A percentile compares a stretch with the other conserved stretches of the same genome.
Conservation (phyloP, 2,888 invertebrate genomes). For the Folsomia candida region DNA sequence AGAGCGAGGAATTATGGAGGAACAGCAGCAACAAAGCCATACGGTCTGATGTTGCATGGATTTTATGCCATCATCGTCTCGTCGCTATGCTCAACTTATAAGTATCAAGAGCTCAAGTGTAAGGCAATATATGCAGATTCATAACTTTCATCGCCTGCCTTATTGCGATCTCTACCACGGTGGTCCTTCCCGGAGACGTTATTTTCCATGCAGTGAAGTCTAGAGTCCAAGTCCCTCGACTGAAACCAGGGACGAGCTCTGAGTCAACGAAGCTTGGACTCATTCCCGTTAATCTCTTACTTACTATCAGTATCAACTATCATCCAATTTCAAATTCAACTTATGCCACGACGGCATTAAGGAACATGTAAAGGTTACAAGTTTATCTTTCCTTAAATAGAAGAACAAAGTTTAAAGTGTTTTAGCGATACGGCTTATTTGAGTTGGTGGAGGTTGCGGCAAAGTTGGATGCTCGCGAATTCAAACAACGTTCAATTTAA, state of each 20-base stretch:
- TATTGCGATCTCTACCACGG: background rate
- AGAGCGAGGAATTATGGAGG: background rate
- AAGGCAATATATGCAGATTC: background rate
- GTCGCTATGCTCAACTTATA: too few relatives aligned
- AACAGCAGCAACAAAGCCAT: too few relatives aligned
- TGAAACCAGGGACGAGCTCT: too few relatives aligned
- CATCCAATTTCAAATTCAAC: constrained; percentile 6
- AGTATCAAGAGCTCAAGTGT: background rate
- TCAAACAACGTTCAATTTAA: background rate
- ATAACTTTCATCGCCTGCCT: background rate
- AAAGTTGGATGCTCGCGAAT: background rate
- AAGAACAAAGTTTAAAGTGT: constrained; percentile 1
- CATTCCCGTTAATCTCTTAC: constrained; percentile 8
- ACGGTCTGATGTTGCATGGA: too few relatives aligned
- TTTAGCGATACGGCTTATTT: background rate
- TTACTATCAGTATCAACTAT: constrained; percentile 5
- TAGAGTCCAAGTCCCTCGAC: too few relatives aligned
- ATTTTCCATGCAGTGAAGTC: too few relatives aligned
- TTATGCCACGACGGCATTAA: background rate
- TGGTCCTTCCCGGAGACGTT: background rate
- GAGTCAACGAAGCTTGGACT: constrained; percentile 1
- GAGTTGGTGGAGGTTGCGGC: background rate
- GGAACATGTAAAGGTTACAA: background rate
- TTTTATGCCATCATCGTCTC: too few relatives aligned
- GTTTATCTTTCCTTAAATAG: background rate